phyloP scores from a whole-genome alignment of 2,888 invertebrate genomes.

The Apoda limacodes region DNA sequence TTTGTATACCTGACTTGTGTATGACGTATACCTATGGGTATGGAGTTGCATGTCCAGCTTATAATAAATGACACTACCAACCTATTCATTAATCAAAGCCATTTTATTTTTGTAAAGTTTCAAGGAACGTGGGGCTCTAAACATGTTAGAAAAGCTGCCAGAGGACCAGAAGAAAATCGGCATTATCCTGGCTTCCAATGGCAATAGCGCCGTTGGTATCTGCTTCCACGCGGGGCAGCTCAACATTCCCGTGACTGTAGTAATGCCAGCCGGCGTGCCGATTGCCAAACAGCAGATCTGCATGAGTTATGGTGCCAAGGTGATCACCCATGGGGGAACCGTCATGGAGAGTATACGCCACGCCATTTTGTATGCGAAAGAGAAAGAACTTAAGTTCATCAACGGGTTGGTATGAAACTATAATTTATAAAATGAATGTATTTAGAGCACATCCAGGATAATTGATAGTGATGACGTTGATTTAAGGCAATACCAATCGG shows the following conservation, averaged over 20 bases:
- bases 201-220: constrained; percentile 77
- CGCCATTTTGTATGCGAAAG: constrained; percentile 70
- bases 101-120: constrained; percentile 61
- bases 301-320: constrained; percentile 72
- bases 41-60: no score
- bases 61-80: no score
- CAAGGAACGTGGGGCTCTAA: constrained; percentile 78
- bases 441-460: no score
- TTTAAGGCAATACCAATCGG: no score
- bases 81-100: background rate
- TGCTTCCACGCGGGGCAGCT: constrained; percentile 74
- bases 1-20: no score
- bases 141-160: constrained; percentile 68
- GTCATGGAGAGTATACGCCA: constrained; percentile 71
- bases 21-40: no score
- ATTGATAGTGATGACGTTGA: no score
- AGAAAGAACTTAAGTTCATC: constrained; percentile 72
- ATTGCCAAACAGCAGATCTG: constrained; percentile 77
- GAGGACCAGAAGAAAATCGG: constrained; percentile 71
- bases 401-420: constrained; percentile 62
- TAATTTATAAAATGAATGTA: background rate
- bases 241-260: constrained; percentile 72
- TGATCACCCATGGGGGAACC: constrained; percentile 73
- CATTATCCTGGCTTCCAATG: constrained; percentile 76
- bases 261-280: constrained; percentile 76